Conservation (phyloP, 1,140 invertebrate species). For the Euwallacea fornicatus region DNA sequence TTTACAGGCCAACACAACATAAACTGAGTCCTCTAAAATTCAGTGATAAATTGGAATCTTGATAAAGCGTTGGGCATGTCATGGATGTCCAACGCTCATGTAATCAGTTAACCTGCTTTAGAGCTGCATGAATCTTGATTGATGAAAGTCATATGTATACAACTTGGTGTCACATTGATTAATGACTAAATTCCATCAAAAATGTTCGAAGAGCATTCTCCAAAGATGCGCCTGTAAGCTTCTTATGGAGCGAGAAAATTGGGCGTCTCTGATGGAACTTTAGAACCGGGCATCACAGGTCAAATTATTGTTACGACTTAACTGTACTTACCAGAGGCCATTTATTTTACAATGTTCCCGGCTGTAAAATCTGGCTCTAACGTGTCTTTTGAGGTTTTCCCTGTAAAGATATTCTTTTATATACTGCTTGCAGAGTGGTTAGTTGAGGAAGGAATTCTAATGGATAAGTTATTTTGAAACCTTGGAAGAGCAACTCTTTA, state of each 20-base stretch:
- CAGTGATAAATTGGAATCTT: constrained; percentile 30
- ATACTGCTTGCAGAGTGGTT: too few species aligned
- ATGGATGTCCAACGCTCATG: constrained; percentile 3
- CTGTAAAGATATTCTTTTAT: not conserved
- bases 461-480: too few species aligned
- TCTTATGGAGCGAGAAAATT: not conserved
- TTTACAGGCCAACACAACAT: too few species aligned
- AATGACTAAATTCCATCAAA: too few species aligned
- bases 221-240: too few species aligned
- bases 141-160: constrained; percentile 19
- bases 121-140: constrained; percentile 24
- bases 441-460: too few species aligned
- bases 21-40: not conserved
- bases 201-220: too few species aligned
- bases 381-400: constrained; percentile 12
- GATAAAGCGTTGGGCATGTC: constrained; percentile 27
- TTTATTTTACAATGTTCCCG: constrained; percentile 9
- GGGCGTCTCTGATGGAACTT: constrained; percentile 13
- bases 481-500: too few species aligned
- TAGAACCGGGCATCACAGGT: constrained; percentile 12
- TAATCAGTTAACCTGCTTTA: constrained; percentile 20
- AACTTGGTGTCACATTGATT: constrained; percentile 8
- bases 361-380: constrained; percentile 13
- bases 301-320: constrained; percentile 28
- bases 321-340: constrained; percentile 20